phyloP scores from a whole-genome alignment of 2,797 vertebrate genomes.

The Squalus acanthias region DNA sequence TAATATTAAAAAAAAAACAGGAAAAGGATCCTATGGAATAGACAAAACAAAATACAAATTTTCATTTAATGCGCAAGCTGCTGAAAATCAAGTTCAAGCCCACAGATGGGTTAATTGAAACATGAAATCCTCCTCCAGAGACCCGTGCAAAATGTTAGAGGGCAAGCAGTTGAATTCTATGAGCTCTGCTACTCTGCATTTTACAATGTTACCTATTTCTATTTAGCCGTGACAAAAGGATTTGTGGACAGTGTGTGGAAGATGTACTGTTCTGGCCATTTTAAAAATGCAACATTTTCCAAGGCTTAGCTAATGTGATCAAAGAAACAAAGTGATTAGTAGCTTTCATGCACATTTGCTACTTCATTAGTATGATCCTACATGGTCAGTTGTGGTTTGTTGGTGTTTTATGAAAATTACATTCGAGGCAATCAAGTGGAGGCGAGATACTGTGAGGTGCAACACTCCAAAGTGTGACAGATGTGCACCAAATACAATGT shows the following conservation, averaged over 20 bases:
- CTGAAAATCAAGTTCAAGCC: neutral
- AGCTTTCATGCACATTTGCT: neutral
- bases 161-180: neutral
- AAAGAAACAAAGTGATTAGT: neutral
- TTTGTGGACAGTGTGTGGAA: neutral
- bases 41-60: neutral
- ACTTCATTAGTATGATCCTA: neutral
- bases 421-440: neutral
- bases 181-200: neutral
- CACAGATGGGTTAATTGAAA: neutral
- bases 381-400: neutral
- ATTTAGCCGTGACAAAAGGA: neutral
- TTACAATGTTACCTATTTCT: slow-evolving; percentile 7
- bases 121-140: neutral
- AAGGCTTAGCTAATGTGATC: neutral
- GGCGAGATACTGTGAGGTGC: neutral
- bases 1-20: neutral
- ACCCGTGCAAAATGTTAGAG: neutral
- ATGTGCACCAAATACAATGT: neutral
- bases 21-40: neutral
- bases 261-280: neutral
- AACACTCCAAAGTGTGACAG: neutral
- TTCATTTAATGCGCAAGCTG: neutral
- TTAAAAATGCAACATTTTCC: neutral
- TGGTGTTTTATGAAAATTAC: neutral